Conservation (phyloP, 2,888 invertebrate species). For the Noctua janthe region DNA sequence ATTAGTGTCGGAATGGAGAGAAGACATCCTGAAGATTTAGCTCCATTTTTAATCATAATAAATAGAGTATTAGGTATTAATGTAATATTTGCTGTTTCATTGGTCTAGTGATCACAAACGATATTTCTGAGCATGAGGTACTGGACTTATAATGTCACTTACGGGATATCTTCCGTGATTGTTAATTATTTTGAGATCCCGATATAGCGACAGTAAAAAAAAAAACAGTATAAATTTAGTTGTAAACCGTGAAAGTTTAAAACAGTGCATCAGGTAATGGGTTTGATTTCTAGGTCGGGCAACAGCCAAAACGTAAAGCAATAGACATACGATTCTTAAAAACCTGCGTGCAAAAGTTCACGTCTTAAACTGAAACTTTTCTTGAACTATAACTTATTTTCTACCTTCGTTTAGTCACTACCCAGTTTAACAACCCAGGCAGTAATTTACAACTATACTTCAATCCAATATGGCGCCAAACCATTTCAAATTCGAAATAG, state of each 20-base stretch:
- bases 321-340: not conserved
- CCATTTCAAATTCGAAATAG: constrained; percentile 21
- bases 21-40: not conserved
- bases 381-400: not conserved
- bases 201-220: too few relatives aligned
- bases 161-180: too few relatives aligned
- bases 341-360: not conserved
- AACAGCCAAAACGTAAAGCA: not conserved
- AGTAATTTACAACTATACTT: not conserved
- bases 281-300: not conserved
- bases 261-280: not conserved
- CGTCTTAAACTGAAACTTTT: not conserved
- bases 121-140: not conserved
- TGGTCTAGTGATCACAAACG: not conserved
- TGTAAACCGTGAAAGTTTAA: too few relatives aligned
- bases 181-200: too few relatives aligned
- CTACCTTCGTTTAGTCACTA: not conserved
- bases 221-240: too few relatives aligned
- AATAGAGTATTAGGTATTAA: not conserved
- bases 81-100: not conserved
- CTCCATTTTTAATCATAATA: not conserved
- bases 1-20: not conserved
- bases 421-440: not conserved
- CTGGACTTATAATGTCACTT: too few relatives aligned
- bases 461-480: constrained; percentile 21